A percentile compares a stretch with the other conserved stretches of the same genome.
Conservation (phyloP, 2,888 invertebrate genomes). For the Tipula lateralis region DNA sequence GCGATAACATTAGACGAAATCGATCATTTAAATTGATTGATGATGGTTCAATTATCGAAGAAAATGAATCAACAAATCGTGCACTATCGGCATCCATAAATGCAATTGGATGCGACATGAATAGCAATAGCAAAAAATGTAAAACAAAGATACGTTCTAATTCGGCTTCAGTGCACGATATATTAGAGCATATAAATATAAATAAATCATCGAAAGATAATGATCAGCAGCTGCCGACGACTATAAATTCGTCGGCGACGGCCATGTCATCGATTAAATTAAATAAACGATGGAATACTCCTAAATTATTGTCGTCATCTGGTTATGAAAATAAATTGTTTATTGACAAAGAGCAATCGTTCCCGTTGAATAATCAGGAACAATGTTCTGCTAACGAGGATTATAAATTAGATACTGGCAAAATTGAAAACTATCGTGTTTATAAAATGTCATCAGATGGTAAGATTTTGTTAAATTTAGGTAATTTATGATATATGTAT, state of each 20-base stretch:
- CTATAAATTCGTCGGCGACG: background rate
- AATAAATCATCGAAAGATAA: background rate
- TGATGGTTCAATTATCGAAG: conserved; percentile 34
- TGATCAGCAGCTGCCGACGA: background rate
- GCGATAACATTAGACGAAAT: conserved; percentile 37
- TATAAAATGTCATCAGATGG: conserved; percentile 37
- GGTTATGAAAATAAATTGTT: conserved; percentile 36
- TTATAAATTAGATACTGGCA: conserved; percentile 34
- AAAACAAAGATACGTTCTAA: conserved; percentile 29
- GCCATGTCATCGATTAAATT: conserved; percentile 31
- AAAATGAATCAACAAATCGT: conserved; percentile 30
- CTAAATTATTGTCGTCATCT: conserved; percentile 27
- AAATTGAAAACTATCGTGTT: conserved; percentile 35
- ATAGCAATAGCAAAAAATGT: background rate
- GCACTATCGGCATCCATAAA: conserved; percentile 4
- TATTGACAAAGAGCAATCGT: conserved; percentile 35
- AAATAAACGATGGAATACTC: conserved; percentile 28
- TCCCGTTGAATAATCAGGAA: conserved; percentile 33
- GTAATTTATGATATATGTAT: background rate
- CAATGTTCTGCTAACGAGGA: conserved; percentile 28
- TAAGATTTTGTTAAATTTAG: conserved; percentile 30
- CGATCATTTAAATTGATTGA: conserved; percentile 37
- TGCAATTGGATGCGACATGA: background rate
- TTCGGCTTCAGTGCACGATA: conserved; percentile 36
- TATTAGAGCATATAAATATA: conserved; percentile 35